Base-by-base conservation (phyloP, 2,888 invertebrate species). In the Aporophyla nigra region DNA sequence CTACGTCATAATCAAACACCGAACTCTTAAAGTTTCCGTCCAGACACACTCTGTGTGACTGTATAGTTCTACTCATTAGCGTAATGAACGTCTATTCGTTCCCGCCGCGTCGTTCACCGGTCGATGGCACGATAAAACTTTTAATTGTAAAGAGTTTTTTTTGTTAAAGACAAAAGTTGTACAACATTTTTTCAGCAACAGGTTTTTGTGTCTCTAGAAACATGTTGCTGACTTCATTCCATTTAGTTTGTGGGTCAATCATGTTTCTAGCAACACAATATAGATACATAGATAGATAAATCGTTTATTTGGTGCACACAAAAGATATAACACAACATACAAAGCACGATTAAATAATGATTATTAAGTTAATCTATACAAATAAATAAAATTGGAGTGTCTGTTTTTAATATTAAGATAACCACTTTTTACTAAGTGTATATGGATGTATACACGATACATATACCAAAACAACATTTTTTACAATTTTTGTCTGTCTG, bases 1-100 rank as follows among this genome's bases (percentile, higher is more conserved):
- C 19, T 53, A 33, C 27, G 16, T 43, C 51, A 43, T 16, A 67
- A 46, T 66, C 33, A 68, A 59, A 76, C 76, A 24, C 5, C 10
- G 3, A 27, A 58, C 27, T 67, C 12, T 21, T n/a, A 21, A 51
- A 58, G 33, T 59, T 33, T 19, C 21, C 51, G 12, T 61, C 10
- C 33, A 10, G 10, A 3, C 21, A 9, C 19, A 46, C 2, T n/a
- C 40, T 43, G 33, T 71, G 40, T 24, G 70, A 53, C 5, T 10
- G 73, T 53, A 14, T 40, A 76, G 24, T 54, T 43, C 53, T 49
- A 40, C n/a, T 80, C 73, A 71, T 80, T 71, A 76, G 54, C 49
- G 74, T 71, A 81, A 74, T 71, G 58, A 69, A 74, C 24, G 14
- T 46, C 79, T 79, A 9, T 10, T 27, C 33, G 21, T 61, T 59